phyloP scores from a whole-genome alignment of 2,797 vertebrate genomes.

The Megalops cyprinoides region DNA sequence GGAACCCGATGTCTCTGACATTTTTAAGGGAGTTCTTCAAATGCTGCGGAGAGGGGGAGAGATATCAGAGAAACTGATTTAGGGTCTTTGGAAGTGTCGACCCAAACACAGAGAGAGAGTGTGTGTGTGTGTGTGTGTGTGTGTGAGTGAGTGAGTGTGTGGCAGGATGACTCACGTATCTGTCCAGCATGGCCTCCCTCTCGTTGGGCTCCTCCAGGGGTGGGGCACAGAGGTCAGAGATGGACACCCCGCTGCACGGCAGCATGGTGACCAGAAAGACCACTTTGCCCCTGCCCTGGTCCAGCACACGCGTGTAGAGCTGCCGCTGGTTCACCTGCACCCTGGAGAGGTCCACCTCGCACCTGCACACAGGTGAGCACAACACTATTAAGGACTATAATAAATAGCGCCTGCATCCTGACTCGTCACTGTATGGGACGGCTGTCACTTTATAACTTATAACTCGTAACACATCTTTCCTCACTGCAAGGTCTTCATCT shows the following conservation, averaged over 20 bases:
- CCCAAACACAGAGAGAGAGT: not conserved
- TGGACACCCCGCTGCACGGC: slow-evolving; percentile 79
- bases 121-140: not conserved
- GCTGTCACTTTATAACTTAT: too few species aligned
- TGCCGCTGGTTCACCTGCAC: slow-evolving; percentile 71
- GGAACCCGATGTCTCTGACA: slow-evolving; percentile 84
- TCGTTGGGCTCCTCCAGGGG: slow-evolving; percentile 81
- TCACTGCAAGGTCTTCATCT: too few species aligned
- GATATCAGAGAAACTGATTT: not conserved
- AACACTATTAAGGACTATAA: too few species aligned
- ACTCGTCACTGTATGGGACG: too few species aligned
- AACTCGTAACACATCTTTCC: too few species aligned
- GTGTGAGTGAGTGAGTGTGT: too few species aligned
- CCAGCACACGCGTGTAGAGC: slow-evolving; percentile 73
- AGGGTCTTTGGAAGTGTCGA: not conserved
- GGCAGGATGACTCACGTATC: slow-evolving; percentile 78
- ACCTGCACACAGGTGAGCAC: slow-evolving; percentile 68
- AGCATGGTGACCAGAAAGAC: slow-evolving; percentile 79
- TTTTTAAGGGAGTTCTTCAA: slow-evolving; percentile 80
- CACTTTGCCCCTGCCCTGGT: slow-evolving; percentile 67
- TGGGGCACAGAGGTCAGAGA: slow-evolving; percentile 84
- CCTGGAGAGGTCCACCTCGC: slow-evolving; percentile 80
- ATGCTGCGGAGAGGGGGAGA: slow-evolving; percentile 65
- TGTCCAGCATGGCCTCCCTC: slow-evolving; percentile 73
- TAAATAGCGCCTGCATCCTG: too few species aligned